Evolutionary conservation across 2,888 invertebrate species (phyloP).

Genomic region (Biston betularia): DNA sequence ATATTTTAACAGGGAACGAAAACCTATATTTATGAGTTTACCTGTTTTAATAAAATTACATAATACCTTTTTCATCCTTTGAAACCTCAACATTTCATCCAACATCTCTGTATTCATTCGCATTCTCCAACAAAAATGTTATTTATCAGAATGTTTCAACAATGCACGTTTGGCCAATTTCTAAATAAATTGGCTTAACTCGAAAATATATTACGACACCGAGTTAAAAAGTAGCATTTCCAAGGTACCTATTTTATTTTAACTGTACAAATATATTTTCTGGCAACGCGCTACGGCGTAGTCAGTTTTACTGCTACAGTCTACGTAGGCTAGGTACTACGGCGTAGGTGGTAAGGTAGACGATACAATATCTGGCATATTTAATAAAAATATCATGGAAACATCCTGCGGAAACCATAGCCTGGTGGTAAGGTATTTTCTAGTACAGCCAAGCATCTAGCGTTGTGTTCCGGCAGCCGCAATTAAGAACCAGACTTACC

Average conservation of each 20-base stretch:
- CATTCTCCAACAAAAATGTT: not conserved
- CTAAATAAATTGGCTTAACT: not conserved
- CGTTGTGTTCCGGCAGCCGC: no score
- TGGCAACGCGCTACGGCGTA: slow-evolving; percentile 3
- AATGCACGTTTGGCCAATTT: not conserved
- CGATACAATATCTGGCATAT: not conserved
- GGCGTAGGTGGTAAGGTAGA: not conserved
- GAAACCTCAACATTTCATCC: no score
- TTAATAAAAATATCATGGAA: no score
- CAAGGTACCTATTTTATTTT: not conserved
- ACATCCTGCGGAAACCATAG: no score
- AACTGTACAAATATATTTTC: not conserved
- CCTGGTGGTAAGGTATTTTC: no score
- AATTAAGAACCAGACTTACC: no score
- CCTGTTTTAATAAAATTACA: no score
- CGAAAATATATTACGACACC: not conserved
- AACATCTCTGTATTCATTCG: not conserved
- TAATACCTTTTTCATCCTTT: no score
- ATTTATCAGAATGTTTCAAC: not conserved
- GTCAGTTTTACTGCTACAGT: not conserved
- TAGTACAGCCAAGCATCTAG: no score
- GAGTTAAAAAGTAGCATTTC: not conserved
- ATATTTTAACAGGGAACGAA: no score
- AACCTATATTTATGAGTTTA: no score
- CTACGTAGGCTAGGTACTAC: not conserved